Base-by-base conservation (phyloP, 2,797 vertebrate species). In the Acrocephalus scirpaceus region DNA sequence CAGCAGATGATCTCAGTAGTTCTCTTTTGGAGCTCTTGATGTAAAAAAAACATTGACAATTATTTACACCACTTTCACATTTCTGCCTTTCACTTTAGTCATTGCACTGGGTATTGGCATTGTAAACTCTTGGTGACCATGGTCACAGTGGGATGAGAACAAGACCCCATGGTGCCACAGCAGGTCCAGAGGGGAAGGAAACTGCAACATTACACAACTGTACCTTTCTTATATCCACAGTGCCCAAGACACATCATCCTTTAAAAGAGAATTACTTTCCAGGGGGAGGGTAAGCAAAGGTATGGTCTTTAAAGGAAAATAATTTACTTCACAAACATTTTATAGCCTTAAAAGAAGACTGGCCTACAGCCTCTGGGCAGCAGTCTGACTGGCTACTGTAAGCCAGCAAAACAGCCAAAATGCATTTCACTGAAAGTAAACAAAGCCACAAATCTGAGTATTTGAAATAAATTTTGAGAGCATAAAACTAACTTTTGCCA, bases 161-260 rank as follows among this genome's bases (percentile, higher is more conserved):
- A 57, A 83, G 53, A 78, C 5, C 5, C 27, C 53, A 34, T 0
- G 0, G 42, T 74, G 62, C 38, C 73, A 74, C 0, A 0, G 26
- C 6, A 25, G 22, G 10, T 71, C 50, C 54, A 75, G 47, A 50
- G 36, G 26, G 25, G 29, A 77, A 86, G 34, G 40, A 78, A 42
- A 53, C 38, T 70, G 19, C 30, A 47, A 21, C 17, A 40, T 88
- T 47, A 69, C 42, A 69, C 50, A 72, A 21, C 47, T 77, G n/a
- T 0, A 26, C 16, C 51, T 88, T 62, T 76, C 44, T 27, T 54
- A 38, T 10, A 47, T 20, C 9, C 23, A 60, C 21, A n/a, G 27
- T 57, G 23, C 42, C 11, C 25, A 69, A 75, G 75, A 44, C 38
- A 75, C 38, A 61, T 30, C 16, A 50, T 57, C 29, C 38, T 78